Conservation (phyloP, 2,797 vertebrate genomes). For the Buceros bicornis region DNA sequence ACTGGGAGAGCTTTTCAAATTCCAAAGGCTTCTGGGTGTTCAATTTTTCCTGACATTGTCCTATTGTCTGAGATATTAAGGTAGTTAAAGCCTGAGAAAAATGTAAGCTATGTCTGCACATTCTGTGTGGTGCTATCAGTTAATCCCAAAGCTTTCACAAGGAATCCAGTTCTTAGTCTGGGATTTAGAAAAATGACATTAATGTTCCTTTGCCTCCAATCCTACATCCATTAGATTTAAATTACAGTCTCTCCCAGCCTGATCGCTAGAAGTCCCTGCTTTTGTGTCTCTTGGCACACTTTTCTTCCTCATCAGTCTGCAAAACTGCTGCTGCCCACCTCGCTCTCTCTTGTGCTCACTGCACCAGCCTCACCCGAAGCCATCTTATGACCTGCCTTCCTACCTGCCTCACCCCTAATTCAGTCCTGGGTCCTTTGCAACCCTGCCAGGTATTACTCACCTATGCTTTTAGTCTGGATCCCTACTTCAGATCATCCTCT, state of each 20-base stretch:
- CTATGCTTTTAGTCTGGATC: background rate
- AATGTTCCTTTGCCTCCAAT: conserved; percentile 21
- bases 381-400: background rate
- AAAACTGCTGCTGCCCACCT: background rate
- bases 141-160: conserved; percentile 63
- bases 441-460: background rate
- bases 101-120: conserved; percentile 61
- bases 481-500: background rate
- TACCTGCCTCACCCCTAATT: background rate
- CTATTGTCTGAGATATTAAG: conserved; percentile 59
- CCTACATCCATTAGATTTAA: conserved; percentile 2
- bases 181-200: conserved; percentile 57
- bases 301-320: background rate
- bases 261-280: background rate
- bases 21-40: conserved; percentile 37
- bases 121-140: conserved; percentile 52
- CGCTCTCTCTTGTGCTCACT: background rate
- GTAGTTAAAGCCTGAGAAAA: conserved; percentile 70
- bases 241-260: background rate
- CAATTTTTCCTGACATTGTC: conserved; percentile 48
- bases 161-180: conserved; percentile 40
- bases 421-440: background rate
- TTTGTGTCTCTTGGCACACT: background rate
- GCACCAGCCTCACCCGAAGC: background rate
- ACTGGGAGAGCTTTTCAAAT: conserved; percentile 38